phyloP scores from a whole-genome alignment of 1,140 invertebrate genomes.

The Anastrepha obliqua region DNA sequence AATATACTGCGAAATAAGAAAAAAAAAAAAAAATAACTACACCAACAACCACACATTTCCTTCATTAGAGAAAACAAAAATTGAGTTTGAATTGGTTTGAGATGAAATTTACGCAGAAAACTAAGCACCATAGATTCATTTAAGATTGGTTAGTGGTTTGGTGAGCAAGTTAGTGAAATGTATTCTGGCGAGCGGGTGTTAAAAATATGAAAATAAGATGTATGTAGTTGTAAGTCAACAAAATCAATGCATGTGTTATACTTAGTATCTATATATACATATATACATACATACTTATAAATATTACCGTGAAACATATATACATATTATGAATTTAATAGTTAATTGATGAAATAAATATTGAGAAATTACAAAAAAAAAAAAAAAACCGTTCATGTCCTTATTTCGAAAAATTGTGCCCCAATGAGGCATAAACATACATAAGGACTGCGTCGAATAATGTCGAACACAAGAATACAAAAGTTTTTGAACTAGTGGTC shows the following conservation, averaged over 20 bases:
- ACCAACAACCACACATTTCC: too few species aligned
- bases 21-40: not conserved
- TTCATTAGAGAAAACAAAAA: slow-evolving; percentile 17
- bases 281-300: slow-evolving; percentile 57
- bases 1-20: not conserved
- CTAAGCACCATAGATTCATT: slow-evolving; percentile 15
- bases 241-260: slow-evolving; percentile 56
- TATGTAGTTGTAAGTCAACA: slow-evolving; percentile 42
- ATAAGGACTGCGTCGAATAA: too few species aligned
- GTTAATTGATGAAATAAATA: slow-evolving; percentile 59
- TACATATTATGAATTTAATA: slow-evolving; percentile 58
- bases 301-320: slow-evolving; percentile 50
- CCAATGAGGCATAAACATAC: too few species aligned
- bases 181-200: not conserved
- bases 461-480: too few species aligned
- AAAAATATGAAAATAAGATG: slow-evolving; percentile 2
- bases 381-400: not conserved
- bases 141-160: not conserved
- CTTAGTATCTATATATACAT: slow-evolving; percentile 56
- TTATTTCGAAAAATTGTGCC: too few species aligned
- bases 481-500: too few species aligned
- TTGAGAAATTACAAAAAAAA: slow-evolving; percentile 50
- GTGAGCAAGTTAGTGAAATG: slow-evolving; percentile 9
- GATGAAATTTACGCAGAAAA: not conserved
- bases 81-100: not conserved